Base-by-base conservation (phyloP, 2,797 vertebrate genomes). In the Anabacerthia variegaticeps region DNA sequence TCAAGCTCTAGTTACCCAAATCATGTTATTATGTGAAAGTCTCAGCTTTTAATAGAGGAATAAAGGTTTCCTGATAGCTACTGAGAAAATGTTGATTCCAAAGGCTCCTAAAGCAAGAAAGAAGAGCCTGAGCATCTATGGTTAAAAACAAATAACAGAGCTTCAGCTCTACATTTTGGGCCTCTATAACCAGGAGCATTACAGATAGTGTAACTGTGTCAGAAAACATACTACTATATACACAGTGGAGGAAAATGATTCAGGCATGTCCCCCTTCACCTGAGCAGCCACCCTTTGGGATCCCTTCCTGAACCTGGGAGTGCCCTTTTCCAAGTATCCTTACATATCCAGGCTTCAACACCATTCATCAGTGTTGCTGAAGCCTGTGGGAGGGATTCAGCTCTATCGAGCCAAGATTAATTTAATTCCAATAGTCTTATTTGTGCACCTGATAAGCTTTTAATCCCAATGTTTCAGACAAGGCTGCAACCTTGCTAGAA, bases 1-100 rank as follows among this genome's bases (percentile, higher is more conserved):
- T 91, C 76, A 93, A 94, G 48, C 75, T 81, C 62, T 76, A 30
- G 62, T 86, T 85, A 72, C 87, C 55, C 59, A 67, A 79, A 87
- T 82, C 37, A 72, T 19, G 51, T 66, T 84, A 30, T 79, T 92
- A 84, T 28, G 52, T 67, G 55, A 75, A 92, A 94, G 88, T 73
- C 67, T 52, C 80, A 52, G 59, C 36, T 85, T 94, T 88, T 85
- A 76, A 66, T 66, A 59, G 48, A 48, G 51, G 32, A 87, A 62
- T 81, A 75, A 92, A 89, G 41, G 55, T 69, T 90, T 73, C 43
- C 36, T 52, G 41, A 68, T 43, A 8, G 24, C 58, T 62, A n/a
- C 32, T 58, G 36, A 68, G 24, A 78, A 88, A 92, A 86, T 43
- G 34, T 71, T 56, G 46, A 10, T 92, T 79, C 79, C 59, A 62